Conservation (phyloP, 2,888 invertebrate species). For the Cordilura impudica region DNA sequence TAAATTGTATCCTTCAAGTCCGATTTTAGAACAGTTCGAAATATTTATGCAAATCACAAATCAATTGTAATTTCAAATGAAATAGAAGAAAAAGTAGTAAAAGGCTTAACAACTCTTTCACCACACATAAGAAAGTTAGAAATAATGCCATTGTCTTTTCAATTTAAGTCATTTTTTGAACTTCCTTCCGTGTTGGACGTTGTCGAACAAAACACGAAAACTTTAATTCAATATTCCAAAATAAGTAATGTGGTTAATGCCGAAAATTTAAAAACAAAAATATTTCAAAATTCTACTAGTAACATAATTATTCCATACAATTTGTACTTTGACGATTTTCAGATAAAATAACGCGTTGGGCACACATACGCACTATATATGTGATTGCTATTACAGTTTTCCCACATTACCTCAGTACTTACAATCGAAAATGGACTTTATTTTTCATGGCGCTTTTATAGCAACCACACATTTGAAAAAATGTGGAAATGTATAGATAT, state of each 20-base stretch:
- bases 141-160: conserved; percentile 15
- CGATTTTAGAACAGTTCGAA: conserved; percentile 1
- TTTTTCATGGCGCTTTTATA: too few species aligned
- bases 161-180: conserved; percentile 1
- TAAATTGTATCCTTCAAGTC: conserved; percentile 1
- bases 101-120: neutral
- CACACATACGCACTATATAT: conserved; percentile 13
- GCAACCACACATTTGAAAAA: too few species aligned
- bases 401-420: conserved; percentile 3
- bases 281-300: too few species aligned
- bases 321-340: conserved; percentile 10
- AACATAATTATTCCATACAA: conserved; percentile 12
- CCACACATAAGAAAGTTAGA: neutral
- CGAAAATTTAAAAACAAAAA: conserved; percentile 8
- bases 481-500: too few species aligned
- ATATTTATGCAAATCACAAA: conserved; percentile 12
- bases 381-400: conserved; percentile 17
- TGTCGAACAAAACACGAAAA: conserved; percentile 8
- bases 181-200: conserved; percentile 6
- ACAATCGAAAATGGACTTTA: too few species aligned
- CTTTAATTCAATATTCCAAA: neutral
- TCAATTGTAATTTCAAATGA: conserved; percentile 21
- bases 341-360: conserved; percentile 11
- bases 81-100: conserved; percentile 13
- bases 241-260: conserved; percentile 5